Conservation (phyloP, 1,140 invertebrate genomes). For the Drosophila parvula region DNA sequence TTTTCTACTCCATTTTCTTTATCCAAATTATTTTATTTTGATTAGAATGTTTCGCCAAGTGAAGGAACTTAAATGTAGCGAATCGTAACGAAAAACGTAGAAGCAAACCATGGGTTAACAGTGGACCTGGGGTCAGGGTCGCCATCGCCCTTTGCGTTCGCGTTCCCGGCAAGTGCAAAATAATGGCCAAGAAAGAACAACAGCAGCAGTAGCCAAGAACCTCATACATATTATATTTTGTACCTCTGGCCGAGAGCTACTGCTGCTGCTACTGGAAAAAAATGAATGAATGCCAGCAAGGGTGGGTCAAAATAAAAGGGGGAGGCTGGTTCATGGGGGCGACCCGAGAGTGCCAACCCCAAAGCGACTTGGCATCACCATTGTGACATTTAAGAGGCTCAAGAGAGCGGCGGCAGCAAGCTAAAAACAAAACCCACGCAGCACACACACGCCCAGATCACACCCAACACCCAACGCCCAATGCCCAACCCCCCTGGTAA, state of each 20-base stretch:
- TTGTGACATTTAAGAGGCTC: conserved; percentile 80
- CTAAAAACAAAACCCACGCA: conserved; percentile 74
- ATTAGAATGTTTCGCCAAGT: not conserved
- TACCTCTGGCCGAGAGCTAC: conserved; percentile 40
- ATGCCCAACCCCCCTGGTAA: conserved; percentile 12
- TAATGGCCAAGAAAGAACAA: conserved; percentile 62
- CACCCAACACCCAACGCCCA: not conserved
- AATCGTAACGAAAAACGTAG: conserved; percentile 25
- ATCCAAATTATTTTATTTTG: not conserved
- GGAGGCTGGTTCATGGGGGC: conserved; percentile 4
- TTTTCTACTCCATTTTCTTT: not conserved
- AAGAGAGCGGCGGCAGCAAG: conserved; percentile 63
- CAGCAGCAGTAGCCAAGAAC: conserved; percentile 40
- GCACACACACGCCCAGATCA: conserved; percentile 15
- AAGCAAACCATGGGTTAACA: conserved; percentile 25
- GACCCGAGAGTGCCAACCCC: conserved; percentile 63
- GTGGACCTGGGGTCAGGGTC: conserved; percentile 69
- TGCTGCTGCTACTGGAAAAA: not conserved
- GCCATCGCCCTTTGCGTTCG: conserved; percentile 46
- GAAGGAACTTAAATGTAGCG: conserved; percentile 33
- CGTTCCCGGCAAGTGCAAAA: conserved; percentile 65
- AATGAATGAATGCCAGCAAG: conserved; percentile 22
- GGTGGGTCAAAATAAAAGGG: conserved; percentile 6
- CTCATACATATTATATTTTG: conserved; percentile 65
- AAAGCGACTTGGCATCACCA: conserved; percentile 65